These are phyloP conservation scores for Cephalotes varians DNA, from an alignment of 2,888 invertebrate species.

Conservation along the genomic window DNA sequence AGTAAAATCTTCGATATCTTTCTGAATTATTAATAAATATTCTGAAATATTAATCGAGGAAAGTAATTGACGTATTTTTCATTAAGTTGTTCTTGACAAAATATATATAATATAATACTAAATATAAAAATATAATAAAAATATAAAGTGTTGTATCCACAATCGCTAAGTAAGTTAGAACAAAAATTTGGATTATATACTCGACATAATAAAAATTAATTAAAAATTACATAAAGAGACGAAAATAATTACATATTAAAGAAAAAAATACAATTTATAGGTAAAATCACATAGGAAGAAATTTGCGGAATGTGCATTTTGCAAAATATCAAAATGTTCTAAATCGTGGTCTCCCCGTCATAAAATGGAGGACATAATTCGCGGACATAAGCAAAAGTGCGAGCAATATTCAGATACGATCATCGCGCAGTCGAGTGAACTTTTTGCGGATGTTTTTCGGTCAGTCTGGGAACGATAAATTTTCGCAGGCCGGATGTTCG, in stretches of 20 bases:
- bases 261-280: neutral
- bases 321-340: neutral
- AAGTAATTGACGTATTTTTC: neutral
- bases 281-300: neutral
- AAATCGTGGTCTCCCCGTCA: neutral
- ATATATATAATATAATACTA: too few species aligned
- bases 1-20: neutral
- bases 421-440: neutral
- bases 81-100: neutral
- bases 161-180: neutral
- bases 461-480: slow-evolving; percentile 32
- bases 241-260: too few species aligned
- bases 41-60: neutral
- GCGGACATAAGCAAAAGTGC: neutral
- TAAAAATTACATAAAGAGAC: neutral
- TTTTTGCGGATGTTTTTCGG: slow-evolving; percentile 11
- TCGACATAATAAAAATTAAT: neutral
- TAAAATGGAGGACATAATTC: neutral
- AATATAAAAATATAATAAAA: neutral
- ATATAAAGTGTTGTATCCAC: neutral
- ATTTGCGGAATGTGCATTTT: neutral
- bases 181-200: neutral
- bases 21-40: too few species aligned
- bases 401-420: neutral
- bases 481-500: slow-evolving; percentile 40